phyloP scores from a whole-genome alignment of 1,140 invertebrate genomes.

The Tetragnatha versicolor region DNA sequence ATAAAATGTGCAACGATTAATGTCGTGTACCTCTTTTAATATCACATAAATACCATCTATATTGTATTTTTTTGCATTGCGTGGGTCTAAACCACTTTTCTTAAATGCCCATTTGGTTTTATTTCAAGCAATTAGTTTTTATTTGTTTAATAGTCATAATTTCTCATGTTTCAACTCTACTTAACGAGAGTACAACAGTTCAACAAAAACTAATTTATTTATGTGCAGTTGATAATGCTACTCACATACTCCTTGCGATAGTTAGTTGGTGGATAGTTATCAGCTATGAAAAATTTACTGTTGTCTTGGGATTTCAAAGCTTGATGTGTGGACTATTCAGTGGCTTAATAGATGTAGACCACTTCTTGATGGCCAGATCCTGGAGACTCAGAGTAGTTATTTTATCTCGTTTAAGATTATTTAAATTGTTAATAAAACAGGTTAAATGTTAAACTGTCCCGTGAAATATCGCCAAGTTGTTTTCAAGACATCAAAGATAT shows the following conservation, averaged over 20 bases:
- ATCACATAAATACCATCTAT: too few species aligned
- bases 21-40: too few species aligned
- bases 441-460: too few species aligned
- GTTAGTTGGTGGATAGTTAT: slow-evolving; percentile 32
- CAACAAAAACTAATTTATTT: not conserved
- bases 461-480: too few species aligned
- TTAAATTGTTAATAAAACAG: too few species aligned
- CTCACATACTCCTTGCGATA: slow-evolving; percentile 7
- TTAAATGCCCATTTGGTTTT: not conserved
- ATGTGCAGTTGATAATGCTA: slow-evolving; percentile 3
- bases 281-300: slow-evolving; percentile 19
- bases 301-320: not conserved
- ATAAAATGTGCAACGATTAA: too few species aligned
- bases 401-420: not conserved
- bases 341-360: slow-evolving; percentile 61
- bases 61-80: too few species aligned
- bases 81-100: not conserved
- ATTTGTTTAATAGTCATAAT: not conserved
- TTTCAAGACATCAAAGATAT: too few species aligned
- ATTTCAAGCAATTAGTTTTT: not conserved
- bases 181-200: not conserved
- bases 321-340: slow-evolving; percentile 57
- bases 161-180: not conserved
- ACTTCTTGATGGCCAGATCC: slow-evolving; percentile 61
- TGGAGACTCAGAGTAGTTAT: slow-evolving; percentile 58